Evolutionary conservation across 1,140 invertebrate species (phyloP).

Genomic region (Drosophila quadrilineata): DNA sequence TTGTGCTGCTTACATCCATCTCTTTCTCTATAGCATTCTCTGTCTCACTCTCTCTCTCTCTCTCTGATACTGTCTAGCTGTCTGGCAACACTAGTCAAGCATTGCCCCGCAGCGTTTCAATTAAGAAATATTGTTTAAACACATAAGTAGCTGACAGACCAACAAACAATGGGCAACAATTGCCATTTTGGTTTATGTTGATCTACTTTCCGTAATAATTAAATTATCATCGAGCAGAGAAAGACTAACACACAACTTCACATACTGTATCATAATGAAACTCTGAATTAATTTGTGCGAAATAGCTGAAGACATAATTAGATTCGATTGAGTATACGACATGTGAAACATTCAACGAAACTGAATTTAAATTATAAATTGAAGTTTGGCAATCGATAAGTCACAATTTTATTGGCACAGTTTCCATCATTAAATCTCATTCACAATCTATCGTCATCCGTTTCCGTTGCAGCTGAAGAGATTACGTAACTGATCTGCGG

Average conservation of each 20-base stretch:
- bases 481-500: constrained; percentile 2
- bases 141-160: constrained; percentile 55
- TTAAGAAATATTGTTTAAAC: constrained; percentile 77
- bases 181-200: not conserved
- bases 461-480: too few species aligned
- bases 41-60: not conserved
- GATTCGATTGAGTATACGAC: not conserved
- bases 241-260: too few species aligned
- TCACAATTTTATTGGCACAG: not conserved
- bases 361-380: too few species aligned
- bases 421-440: not conserved
- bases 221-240: constrained; percentile 8
- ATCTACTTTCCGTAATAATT: constrained; percentile 14
- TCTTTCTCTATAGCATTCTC: not conserved
- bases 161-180: constrained; percentile 10
- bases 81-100: constrained; percentile 37
- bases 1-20: constrained; percentile 32
- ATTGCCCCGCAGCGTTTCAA: constrained; percentile 68
- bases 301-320: too few species aligned
- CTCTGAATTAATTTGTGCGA: too few species aligned
- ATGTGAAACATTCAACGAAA: too few species aligned
- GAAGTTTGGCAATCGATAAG: not conserved
- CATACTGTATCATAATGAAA: too few species aligned
- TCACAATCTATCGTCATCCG: too few species aligned
- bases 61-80: not conserved